A percentile compares a stretch with the other conserved stretches of the same genome.
phyloP scores from a whole-genome alignment of 2,113 vertebrate genomes.

The Catharus minimus region DNA sequence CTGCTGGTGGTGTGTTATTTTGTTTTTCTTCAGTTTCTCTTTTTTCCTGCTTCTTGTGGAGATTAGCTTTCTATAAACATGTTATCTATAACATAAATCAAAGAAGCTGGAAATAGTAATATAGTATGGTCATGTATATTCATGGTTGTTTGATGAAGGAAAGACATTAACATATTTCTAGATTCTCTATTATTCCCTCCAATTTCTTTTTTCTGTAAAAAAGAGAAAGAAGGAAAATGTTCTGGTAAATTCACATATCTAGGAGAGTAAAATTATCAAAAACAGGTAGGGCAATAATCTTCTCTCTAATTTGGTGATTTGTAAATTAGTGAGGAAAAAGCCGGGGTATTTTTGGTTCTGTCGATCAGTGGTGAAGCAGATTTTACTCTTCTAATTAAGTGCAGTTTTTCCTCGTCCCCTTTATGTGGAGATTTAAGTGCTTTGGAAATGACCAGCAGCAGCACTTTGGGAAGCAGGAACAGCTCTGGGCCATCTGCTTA shows the following conservation, averaged over 20 bases:
- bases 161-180: slow-evolving; percentile 39
- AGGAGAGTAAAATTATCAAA: background rate
- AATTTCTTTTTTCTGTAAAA: background rate
- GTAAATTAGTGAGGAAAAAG: background rate
- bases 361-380: background rate
- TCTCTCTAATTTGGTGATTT: background rate
- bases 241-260: background rate
- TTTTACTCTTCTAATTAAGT: background rate
- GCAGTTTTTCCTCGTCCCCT: background rate
- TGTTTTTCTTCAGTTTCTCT: background rate
- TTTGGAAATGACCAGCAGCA: background rate
- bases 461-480: background rate
- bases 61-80: slow-evolving; percentile 41
- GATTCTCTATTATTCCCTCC: background rate
- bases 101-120: slow-evolving; percentile 38
- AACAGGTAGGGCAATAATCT: background rate
- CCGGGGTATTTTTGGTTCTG: fast-evolving
- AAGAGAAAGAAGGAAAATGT: background rate
- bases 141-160: slow-evolving; percentile 31
- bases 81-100: slow-evolving; percentile 36
- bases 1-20: background rate
- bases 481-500: no score
- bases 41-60: background rate
- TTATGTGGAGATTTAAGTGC: background rate
- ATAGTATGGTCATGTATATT: slow-evolving; percentile 32